These are phyloP conservation scores for Atethmia centrago DNA, from an alignment of 2,888 invertebrate species.

Conservation along the genomic window DNA sequence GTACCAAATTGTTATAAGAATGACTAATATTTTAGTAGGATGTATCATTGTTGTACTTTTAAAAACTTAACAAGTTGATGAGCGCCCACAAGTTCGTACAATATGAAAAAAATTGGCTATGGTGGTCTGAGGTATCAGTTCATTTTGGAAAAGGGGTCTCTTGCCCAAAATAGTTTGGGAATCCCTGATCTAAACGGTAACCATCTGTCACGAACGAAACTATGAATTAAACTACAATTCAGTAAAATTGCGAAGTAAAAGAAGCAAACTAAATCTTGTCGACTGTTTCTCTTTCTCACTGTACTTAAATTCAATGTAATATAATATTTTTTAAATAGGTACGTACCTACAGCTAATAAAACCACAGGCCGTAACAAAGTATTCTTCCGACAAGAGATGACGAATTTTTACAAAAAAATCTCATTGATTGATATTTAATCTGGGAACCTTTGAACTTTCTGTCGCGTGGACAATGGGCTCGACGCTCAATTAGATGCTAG, in stretches of 20 bases:
- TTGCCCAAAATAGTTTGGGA: too few species aligned
- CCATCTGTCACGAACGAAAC: conserved; percentile 22
- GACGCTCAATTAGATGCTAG: conserved; percentile 79
- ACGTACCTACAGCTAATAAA: conserved; percentile 19
- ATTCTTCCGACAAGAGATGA: conserved; percentile 66
- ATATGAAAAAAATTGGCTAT: too few species aligned
- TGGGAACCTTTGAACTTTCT: conserved; percentile 81
- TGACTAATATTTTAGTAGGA: too few species aligned
- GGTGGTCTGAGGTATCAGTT: too few species aligned
- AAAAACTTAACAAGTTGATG: too few species aligned
- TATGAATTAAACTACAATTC: conserved; percentile 22
- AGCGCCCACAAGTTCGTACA: too few species aligned
- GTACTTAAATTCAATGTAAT: conserved; percentile 42
- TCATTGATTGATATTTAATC: conserved; percentile 81
- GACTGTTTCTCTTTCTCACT: conserved; percentile 26
- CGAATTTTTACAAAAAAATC: conserved; percentile 68
- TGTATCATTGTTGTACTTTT: too few species aligned
- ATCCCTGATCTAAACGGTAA: too few species aligned
- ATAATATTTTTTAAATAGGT: conserved; percentile 31
- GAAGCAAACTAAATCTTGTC: not conserved
- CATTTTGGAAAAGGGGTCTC: too few species aligned
- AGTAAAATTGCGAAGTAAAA: conserved; percentile 11
- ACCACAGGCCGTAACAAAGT: conserved; percentile 49
- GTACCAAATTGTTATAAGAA: too few species aligned
- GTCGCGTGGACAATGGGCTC: conserved; percentile 77